phyloP scores from a whole-genome alignment of 2,797 vertebrate genomes.

The Danio aesculapii region DNA sequence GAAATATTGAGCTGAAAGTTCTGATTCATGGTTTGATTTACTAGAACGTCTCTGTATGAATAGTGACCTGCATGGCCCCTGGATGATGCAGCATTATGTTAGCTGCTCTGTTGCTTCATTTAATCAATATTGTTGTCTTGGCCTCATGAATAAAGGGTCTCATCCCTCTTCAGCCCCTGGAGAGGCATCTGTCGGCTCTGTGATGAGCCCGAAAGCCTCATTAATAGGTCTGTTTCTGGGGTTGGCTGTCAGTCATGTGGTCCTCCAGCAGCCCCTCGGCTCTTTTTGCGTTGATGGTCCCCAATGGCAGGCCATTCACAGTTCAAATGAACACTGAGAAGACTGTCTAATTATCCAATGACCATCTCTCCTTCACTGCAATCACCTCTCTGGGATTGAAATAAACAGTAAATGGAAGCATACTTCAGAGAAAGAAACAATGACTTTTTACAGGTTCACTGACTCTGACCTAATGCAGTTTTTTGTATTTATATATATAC shows the following conservation, averaged over 20 bases:
- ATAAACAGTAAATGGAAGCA: conserved; percentile 1
- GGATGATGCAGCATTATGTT: conserved; percentile 18
- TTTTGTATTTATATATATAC: neutral
- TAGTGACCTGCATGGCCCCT: neutral
- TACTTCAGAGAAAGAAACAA: conserved; percentile 24
- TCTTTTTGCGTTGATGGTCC: conserved; percentile 28
- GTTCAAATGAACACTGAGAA: conserved; percentile 53
- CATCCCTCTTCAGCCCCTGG: conserved; percentile 20
- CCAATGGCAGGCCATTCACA: conserved; percentile 53
- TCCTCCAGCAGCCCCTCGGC: conserved; percentile 2
- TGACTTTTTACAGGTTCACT: conserved; percentile 17
- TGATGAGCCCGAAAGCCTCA: conserved; percentile 49
- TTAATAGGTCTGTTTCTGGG: conserved; percentile 52
- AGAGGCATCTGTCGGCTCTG: conserved; percentile 20
- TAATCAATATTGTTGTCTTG: conserved; percentile 35
- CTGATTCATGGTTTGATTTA: conserved; percentile 12
- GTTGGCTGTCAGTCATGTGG: conserved; percentile 46
- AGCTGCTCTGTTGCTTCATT: conserved; percentile 24
- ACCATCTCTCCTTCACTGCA: conserved; percentile 36
- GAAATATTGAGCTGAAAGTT: conserved; percentile 13
- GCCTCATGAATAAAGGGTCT: conserved; percentile 29
- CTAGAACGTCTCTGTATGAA: conserved; percentile 1
- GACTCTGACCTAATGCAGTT: conserved; percentile 15
- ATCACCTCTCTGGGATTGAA: conserved; percentile 29
- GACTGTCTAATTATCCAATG: conserved; percentile 50